Base-by-base conservation (phyloP, 2,797 vertebrate genomes). In the Clamator glandarius region DNA sequence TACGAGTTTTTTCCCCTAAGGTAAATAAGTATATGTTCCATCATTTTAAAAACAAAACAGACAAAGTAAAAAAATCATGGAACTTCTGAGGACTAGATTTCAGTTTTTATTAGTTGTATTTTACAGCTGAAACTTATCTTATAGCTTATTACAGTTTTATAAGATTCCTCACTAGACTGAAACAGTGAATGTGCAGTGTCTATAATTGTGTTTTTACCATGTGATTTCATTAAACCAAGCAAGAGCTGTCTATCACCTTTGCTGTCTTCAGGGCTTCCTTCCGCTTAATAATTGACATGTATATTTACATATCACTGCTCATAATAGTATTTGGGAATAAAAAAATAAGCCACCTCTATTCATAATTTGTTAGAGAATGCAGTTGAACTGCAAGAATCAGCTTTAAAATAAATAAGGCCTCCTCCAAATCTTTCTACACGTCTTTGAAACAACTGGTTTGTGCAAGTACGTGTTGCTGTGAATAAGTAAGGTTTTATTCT, bases 201-300 rank as follows among this genome's bases (percentile, higher is more conserved):
- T 73, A 52, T 18, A 61, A 7, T 24, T 52, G 10, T n/a, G 12
- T 6, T 85, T 88, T 72, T 78, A 46, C n/a, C 12, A 39, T 25
- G 15, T 59, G 48, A 46, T 92, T 59, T 54, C 44, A 29, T 69
- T 74, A 87, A 52, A 2, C 9, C 5, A 7, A 4, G 1, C n/a
- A 66, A 77, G 44, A 81, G 13, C 42, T 64, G 36, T 0, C 1
- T 42, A 16, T 66, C 0, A 0, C 24, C 63, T 59, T 0, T 62
- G 20, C n/a, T 36, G 20, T 59, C 57, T 69, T 59, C 29, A 50
- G 18, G 9, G 3, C 48, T 48, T 58, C 28, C 86, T 75, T 73
- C 25, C 58, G n/a, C 19, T 48, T 78, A 57, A 21, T 58, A 68
- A 52, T 19, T 81, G 19, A 16, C 20, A 25, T 3, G 7, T 15